Evolutionary conservation across 2,888 invertebrate species (phyloP).

Genomic region (Neuroscelio doddi): DNA sequence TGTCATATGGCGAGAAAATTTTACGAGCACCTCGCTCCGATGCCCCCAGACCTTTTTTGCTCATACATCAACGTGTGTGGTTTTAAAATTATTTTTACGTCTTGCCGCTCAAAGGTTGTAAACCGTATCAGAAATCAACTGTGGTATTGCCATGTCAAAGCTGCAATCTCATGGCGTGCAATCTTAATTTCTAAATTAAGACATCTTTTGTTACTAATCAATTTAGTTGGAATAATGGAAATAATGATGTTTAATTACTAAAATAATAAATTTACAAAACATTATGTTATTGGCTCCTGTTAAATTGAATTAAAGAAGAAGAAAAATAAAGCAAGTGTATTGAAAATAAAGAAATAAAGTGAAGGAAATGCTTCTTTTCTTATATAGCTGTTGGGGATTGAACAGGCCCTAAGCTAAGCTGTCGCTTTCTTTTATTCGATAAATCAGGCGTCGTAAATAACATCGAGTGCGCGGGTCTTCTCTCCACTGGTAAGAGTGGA

Average conservation of each 20-base stretch:
- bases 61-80: constrained; percentile 67
- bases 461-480: constrained; percentile 61
- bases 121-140: constrained; percentile 40
- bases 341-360: constrained; percentile 33
- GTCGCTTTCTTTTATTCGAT: constrained; percentile 67
- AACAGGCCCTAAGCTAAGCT: constrained; percentile 57
- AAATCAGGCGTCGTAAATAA: constrained; percentile 70
- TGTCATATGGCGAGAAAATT: constrained; percentile 65
- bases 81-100: constrained; percentile 67
- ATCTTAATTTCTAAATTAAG: not conserved
- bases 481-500: constrained; percentile 55
- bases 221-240: no score
- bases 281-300: no score
- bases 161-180: constrained; percentile 8
- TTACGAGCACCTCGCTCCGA: constrained; percentile 61
- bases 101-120: constrained; percentile 56
- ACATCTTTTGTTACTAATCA: not conserved
- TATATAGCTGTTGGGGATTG: constrained; percentile 61
- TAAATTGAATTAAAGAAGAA: not conserved
- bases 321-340: constrained; percentile 25
- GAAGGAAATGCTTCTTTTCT: constrained; percentile 55
- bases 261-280: no score
- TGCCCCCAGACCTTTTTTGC: constrained; percentile 50
- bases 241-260: no score
- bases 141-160: constrained; percentile 22